These are phyloP conservation scores for Pitangus sulphuratus DNA, from an alignment of 2,797 vertebrate species.

Conservation along the genomic window DNA sequence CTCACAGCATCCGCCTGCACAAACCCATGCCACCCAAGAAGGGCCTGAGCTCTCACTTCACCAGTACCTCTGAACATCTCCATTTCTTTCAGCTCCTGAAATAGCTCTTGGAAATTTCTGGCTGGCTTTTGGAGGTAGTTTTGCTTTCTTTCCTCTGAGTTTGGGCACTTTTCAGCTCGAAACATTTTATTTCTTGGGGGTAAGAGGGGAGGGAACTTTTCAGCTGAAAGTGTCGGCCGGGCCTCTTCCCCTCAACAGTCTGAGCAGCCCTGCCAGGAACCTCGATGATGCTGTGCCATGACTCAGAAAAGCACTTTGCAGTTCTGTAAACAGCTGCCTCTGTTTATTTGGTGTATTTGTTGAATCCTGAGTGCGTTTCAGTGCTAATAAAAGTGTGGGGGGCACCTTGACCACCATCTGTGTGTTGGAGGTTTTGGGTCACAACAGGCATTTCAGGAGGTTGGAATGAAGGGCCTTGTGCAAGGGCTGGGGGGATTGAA, in stretches of 20 bases:
- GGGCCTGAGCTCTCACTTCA: neutral
- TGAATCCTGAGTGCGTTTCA: neutral
- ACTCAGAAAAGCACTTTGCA: conserved; percentile 18
- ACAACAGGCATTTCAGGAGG: neutral
- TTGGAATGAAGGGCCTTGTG: neutral
- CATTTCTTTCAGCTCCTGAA: neutral
- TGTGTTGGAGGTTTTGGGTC: neutral
- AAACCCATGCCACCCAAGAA: too few relatives aligned
- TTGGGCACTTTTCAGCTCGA: neutral
- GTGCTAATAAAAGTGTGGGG: neutral
- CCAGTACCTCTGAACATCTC: neutral
- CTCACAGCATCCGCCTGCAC: neutral
- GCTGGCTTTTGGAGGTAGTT: neutral
- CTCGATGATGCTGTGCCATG: neutral
- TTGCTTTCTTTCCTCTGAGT: neutral
- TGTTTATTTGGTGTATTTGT: neutral
- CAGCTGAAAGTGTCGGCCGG: neutral
- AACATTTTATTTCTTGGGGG: neutral
- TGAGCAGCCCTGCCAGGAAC: neutral
- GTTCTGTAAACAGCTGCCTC: neutral
- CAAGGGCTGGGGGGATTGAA: neutral
- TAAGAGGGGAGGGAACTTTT: neutral
- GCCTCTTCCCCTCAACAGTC: neutral
- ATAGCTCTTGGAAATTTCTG: neutral
- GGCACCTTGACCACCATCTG: too few relatives aligned